A percentile compares a stretch with the other conserved stretches of the same genome.
Evolutionary conservation across 2,797 vertebrate species (phyloP).

Genomic region (Balearica regulorum): DNA sequence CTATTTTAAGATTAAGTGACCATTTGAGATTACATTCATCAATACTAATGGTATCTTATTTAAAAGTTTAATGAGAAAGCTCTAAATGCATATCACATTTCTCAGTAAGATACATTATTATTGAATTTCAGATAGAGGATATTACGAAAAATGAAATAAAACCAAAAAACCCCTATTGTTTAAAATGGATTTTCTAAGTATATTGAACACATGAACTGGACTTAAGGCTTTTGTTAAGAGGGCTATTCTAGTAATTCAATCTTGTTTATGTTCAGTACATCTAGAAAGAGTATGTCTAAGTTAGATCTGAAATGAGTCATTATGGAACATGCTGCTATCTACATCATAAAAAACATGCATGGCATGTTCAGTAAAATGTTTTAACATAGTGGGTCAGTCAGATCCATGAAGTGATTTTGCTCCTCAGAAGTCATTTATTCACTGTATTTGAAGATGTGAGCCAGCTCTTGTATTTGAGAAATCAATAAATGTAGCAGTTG

Average conservation of each 20-base stretch:
- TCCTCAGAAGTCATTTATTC: background rate
- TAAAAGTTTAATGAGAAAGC: slow-evolving; percentile 52
- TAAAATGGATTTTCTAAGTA: slow-evolving; percentile 15
- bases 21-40: slow-evolving; percentile 46
- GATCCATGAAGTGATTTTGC: background rate
- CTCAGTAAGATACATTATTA: slow-evolving; percentile 8
- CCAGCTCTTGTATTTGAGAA: background rate
- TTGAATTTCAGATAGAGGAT: slow-evolving; percentile 10
- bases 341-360: background rate
- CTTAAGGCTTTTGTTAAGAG: background rate
- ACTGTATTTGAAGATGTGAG: background rate
- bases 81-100: slow-evolving; percentile 23
- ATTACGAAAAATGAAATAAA: slow-evolving; percentile 39
- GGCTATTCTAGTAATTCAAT: background rate
- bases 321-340: background rate
- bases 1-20: slow-evolving; percentile 42
- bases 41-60: slow-evolving; percentile 52
- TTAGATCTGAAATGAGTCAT: background rate
- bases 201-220: background rate
- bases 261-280: background rate
- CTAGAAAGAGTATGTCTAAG: background rate
- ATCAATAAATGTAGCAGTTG: background rate
- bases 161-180: background rate
- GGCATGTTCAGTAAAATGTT: background rate
- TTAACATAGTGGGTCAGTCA: background rate